Percentiles rank a stretch among this genome's conserved stretches.
Evolutionary conservation across 2,113 vertebrate genomes (phyloP).

Genomic region (Heptranchias perlo): DNA sequence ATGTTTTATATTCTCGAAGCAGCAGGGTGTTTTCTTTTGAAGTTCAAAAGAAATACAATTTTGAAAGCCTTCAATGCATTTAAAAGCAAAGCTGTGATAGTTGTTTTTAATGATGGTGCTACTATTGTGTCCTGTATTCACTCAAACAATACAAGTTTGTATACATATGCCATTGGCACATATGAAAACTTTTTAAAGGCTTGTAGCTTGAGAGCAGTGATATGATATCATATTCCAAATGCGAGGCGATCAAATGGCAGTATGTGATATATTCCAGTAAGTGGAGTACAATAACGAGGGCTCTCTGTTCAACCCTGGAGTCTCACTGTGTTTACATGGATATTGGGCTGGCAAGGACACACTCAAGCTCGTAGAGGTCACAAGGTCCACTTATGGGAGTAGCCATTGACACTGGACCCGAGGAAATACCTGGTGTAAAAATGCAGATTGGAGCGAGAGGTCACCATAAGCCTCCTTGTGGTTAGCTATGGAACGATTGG

Average conservation of each 20-base stretch:
- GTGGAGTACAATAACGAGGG: too few relatives aligned
- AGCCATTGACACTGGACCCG: neutral
- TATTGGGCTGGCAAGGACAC: neutral
- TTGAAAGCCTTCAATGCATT: neutral
- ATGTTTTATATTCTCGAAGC: neutral
- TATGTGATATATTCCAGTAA: too few relatives aligned
- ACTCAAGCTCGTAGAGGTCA: neutral
- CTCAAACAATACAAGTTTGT: neutral
- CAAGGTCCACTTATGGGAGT: neutral
- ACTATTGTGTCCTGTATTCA: too few relatives aligned
- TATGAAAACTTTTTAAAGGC: neutral
- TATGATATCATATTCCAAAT: too few relatives aligned
- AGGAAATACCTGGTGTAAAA: neutral
- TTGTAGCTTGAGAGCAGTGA: too few relatives aligned
- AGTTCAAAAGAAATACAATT: neutral
- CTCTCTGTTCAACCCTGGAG: too few relatives aligned
- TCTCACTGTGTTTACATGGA: neutral
- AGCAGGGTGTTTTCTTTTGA: neutral
- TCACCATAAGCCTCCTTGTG: neutral
- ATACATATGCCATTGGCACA: neutral
- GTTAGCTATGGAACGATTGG: neutral
- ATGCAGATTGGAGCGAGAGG: neutral
- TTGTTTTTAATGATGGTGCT: neutral
- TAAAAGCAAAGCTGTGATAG: neutral
- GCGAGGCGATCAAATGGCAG: too few relatives aligned